Percentiles rank a stretch among this genome's conserved stretches.
Conservation (phyloP, 2,113 vertebrate genomes). For the Romanogobio albipinnatus region DNA sequence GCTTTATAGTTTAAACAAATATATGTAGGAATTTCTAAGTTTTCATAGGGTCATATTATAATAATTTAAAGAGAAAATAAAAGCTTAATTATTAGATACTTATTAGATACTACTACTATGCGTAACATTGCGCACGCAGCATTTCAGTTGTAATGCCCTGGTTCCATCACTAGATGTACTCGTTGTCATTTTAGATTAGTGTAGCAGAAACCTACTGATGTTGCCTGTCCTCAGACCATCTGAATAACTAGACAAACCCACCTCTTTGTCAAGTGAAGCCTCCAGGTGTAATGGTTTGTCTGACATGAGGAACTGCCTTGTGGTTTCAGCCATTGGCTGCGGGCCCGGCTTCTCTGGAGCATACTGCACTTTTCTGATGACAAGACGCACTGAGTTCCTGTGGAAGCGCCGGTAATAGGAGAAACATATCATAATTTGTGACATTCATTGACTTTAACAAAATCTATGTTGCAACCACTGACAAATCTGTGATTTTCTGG, state of each 20-base stretch:
- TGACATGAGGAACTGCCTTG: conserved; percentile 94
- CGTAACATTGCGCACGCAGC: neutral
- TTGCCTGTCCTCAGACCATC: neutral
- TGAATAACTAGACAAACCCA: conserved; percentile 54
- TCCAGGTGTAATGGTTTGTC: conserved; percentile 94
- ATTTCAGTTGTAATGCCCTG: conserved; percentile 16
- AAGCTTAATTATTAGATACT: neutral
- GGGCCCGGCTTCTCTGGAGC: conserved; percentile 90
- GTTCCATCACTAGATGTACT: conserved; percentile 45
- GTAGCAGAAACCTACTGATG: no score
- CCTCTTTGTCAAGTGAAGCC: conserved; percentile 94
- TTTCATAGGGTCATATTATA: neutral
- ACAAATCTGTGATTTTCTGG: neutral
- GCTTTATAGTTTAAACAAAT: neutral
- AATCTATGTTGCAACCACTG: neutral
- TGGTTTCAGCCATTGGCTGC: conserved; percentile 92
- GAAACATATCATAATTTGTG: neutral
- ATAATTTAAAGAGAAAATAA: neutral
- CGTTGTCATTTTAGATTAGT: neutral
- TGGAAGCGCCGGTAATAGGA: neutral
- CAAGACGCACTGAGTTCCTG: conserved; percentile 93
- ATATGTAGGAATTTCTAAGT: neutral
- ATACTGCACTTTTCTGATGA: conserved; percentile 94
- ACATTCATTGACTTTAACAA: conserved; percentile 7
- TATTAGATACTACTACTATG: neutral